Percentiles rank a stretch among this genome's conserved stretches.
Evolutionary conservation across 2,113 vertebrate genomes (phyloP).

Genomic region (Oceanites oceanicus): DNA sequence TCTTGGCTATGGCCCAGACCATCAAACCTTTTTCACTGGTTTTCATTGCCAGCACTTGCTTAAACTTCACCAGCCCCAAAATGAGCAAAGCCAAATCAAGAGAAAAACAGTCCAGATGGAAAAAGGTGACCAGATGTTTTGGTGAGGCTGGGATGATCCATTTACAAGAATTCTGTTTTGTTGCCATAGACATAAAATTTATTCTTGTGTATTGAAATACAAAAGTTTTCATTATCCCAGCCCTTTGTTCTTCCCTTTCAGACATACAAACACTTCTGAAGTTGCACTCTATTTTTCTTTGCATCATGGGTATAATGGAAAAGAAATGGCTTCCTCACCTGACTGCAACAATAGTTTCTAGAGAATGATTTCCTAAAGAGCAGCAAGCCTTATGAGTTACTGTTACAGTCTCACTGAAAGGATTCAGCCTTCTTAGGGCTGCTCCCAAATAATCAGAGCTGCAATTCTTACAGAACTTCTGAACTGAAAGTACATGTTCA

Average conservation of each 20-base stretch:
- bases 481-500: accelerated
- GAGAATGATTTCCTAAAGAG: neutral
- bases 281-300: neutral
- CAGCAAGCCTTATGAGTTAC: neutral
- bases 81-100: neutral
- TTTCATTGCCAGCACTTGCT: constrained; percentile 44
- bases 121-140: constrained; percentile 62
- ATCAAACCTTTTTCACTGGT: neutral
- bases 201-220: neutral
- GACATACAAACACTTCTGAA: neutral
- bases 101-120: constrained; percentile 27
- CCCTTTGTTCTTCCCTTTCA: neutral
- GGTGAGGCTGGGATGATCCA: neutral
- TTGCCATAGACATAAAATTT: neutral
- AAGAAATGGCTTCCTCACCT: neutral
- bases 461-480: neutral
- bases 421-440: neutral
- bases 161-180: neutral
- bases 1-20: constrained; percentile 56
- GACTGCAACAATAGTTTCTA: neutral
- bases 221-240: neutral
- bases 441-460: neutral
- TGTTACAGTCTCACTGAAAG: neutral
- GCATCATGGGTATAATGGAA: neutral
- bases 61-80: constrained; percentile 29